Evolutionary conservation across 2,797 vertebrate species (phyloP).

Genomic region (Pristis pectinata): DNA sequence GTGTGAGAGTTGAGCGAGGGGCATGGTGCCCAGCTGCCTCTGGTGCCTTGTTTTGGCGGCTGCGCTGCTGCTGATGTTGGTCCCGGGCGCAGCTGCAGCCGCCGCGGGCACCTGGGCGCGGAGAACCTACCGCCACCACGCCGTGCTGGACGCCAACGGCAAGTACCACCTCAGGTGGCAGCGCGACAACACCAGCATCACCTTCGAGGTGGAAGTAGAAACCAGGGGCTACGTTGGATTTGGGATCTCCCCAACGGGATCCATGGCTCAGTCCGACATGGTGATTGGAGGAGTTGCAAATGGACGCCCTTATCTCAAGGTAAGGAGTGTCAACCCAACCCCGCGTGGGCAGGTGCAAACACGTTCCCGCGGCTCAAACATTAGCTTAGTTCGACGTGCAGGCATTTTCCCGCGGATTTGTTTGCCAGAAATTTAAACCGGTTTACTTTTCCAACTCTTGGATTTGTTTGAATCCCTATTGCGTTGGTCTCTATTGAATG

Average conservation of each 20-base stretch:
- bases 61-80: background rate
- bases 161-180: slow-evolving; percentile 64
- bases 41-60: too few species aligned
- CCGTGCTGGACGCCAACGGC: slow-evolving; percentile 61
- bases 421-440: background rate
- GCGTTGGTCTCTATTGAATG: background rate
- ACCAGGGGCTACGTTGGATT: slow-evolving; percentile 73
- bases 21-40: background rate
- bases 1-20: too few species aligned
- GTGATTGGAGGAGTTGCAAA: slow-evolving; percentile 69
- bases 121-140: slow-evolving; percentile 53
- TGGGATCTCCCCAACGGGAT: slow-evolving; percentile 70
- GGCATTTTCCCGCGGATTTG: background rate
- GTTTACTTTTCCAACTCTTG: background rate
- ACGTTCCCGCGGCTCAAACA: background rate
- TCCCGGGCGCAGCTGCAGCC: background rate
- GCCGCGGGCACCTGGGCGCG: background rate
- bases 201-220: slow-evolving; percentile 68
- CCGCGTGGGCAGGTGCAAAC: background rate
- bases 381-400: background rate
- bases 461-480: background rate
- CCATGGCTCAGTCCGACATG: slow-evolving; percentile 71
- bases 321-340: slow-evolving; percentile 47
- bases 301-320: slow-evolving; percentile 74
- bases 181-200: slow-evolving; percentile 53